Conservation (phyloP, 2,113 vertebrate genomes). For the Cynopterus brachyotis region DNA sequence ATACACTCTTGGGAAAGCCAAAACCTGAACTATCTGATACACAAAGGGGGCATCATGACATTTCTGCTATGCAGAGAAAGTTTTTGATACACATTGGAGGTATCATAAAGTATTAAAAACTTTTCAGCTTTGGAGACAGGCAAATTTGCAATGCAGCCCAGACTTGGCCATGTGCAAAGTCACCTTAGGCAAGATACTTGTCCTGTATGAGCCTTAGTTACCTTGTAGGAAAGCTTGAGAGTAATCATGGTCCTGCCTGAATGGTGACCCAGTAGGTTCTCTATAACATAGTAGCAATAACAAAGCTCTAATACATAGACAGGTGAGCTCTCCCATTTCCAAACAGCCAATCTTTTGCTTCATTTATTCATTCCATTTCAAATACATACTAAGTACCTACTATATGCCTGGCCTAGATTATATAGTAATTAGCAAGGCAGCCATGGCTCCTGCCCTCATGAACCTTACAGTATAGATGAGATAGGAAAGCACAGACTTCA, state of each 20-base stretch:
- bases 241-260: not conserved
- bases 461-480: not conserved
- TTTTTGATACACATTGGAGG: not conserved
- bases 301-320: not conserved
- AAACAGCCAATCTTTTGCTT: not conserved
- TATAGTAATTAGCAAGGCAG: not conserved
- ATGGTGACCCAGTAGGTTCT: not conserved
- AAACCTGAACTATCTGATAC: not conserved
- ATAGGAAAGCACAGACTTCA: not conserved
- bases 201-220: not conserved
- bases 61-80: not conserved
- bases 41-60: not conserved
- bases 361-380: not conserved
- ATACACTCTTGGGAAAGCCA: not conserved
- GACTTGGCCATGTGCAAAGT: not conserved
- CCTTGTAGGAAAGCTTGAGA: not conserved
- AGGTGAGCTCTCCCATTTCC: not conserved
- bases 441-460: not conserved
- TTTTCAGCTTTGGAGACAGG: not conserved
- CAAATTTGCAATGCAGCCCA: not conserved
- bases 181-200: not conserved
- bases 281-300: not conserved
- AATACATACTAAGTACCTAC: not conserved
- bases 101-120: not conserved
- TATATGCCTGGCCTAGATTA: not conserved